Evolutionary conservation across 2,797 vertebrate species (phyloP).

Genomic region (Eurystomus glaucurus): DNA sequence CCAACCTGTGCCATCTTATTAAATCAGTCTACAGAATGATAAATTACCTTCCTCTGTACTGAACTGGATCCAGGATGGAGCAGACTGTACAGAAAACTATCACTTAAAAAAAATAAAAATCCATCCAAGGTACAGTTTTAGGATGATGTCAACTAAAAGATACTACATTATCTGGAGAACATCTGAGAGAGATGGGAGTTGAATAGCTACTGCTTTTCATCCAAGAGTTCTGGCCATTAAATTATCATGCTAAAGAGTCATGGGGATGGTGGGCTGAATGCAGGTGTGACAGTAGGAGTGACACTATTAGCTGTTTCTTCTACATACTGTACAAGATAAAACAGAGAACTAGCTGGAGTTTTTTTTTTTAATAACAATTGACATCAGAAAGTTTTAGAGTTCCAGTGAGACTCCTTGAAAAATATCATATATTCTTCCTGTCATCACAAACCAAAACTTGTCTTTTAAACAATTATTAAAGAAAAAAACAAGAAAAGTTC

Average conservation of each 20-base stretch:
- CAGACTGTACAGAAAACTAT: constrained; percentile 26
- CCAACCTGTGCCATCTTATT: neutral
- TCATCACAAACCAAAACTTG: neutral
- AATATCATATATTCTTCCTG: neutral
- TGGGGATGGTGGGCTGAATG: neutral
- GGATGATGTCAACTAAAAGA: neutral
- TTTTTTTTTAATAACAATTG: neutral
- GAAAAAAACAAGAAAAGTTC: neutral
- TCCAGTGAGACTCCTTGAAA: neutral
- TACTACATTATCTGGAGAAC: neutral
- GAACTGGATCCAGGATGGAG: constrained; percentile 32
- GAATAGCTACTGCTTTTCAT: neutral
- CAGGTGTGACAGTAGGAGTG: neutral
- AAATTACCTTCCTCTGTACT: neutral
- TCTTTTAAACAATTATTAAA: neutral
- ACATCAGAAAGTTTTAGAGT: neutral
- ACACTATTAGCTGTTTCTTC: neutral
- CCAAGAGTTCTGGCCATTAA: neutral
- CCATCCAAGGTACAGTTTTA: neutral
- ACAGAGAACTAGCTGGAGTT: neutral
- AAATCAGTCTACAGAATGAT: constrained; percentile 24
- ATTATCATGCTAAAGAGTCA: neutral
- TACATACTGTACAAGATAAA: neutral
- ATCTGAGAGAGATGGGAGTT: neutral
- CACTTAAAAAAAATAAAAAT: neutral